These are phyloP conservation scores for Diplolepis rosae DNA, from an alignment of 2,888 invertebrate species.

Conservation along the genomic window DNA sequence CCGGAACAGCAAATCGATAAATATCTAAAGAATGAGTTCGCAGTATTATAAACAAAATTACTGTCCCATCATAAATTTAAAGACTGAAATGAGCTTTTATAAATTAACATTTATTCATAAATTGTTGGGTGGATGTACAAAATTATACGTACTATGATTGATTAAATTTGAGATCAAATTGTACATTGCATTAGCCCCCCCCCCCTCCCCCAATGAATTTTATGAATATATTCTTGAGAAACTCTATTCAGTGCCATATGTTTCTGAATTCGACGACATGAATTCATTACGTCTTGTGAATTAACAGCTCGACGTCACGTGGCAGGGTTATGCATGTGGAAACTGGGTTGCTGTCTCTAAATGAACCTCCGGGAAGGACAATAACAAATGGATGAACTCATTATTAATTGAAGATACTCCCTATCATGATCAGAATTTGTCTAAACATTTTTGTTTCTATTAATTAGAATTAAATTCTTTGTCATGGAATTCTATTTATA, in stretches of 20 bases:
- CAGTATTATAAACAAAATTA: not conserved
- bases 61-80: not conserved
- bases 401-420: too few relatives aligned
- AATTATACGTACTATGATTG: too few relatives aligned
- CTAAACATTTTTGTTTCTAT: too few relatives aligned
- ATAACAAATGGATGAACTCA: not conserved
- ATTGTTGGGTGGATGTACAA: too few relatives aligned
- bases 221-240: not conserved
- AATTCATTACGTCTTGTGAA: constrained; percentile 7
- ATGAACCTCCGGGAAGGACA: not conserved
- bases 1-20: constrained; percentile 20
- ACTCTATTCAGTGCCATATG: not conserved
- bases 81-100: not conserved
- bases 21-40: constrained; percentile 12
- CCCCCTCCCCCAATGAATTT: too few relatives aligned
- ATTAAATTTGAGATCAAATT: too few relatives aligned
- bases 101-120: too few relatives aligned
- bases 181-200: too few relatives aligned
- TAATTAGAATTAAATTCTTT: too few relatives aligned
- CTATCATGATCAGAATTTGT: too few relatives aligned
- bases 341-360: not conserved
- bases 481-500: too few relatives aligned
- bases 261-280: not conserved
- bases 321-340: not conserved
- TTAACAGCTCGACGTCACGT: constrained; percentile 4